A percentile compares a stretch with the other conserved stretches of the same genome.
Evolutionary conservation across 1,140 invertebrate genomes (phyloP).

Genomic region (Lucilia sericata): DNA sequence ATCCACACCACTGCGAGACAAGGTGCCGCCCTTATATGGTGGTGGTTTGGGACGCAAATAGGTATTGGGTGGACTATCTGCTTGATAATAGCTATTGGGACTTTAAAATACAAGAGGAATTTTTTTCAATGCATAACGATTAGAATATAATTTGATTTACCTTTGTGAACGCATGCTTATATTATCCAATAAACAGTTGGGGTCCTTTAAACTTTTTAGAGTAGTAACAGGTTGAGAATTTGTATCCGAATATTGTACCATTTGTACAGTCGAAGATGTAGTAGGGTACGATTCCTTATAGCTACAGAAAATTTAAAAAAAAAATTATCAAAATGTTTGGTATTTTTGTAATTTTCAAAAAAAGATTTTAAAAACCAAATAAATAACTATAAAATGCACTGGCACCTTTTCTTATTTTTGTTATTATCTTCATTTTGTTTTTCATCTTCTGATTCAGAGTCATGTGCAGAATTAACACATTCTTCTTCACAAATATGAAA

Average conservation of each 20-base stretch:
- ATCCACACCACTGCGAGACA: constrained; percentile 58
- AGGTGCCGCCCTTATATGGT: constrained; percentile 62
- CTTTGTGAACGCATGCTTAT: constrained; percentile 62
- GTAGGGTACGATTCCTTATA: constrained; percentile 54
- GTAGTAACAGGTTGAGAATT: constrained; percentile 63
- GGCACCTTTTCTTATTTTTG: not conserved
- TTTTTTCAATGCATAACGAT: not conserved
- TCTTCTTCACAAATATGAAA: constrained; percentile 67
- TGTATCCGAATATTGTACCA: constrained; percentile 65
- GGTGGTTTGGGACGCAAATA: constrained; percentile 65
- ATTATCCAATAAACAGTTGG: constrained; percentile 62
- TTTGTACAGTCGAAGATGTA: constrained; percentile 63
- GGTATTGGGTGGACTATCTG: constrained; percentile 57
- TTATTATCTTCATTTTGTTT: constrained; percentile 51
- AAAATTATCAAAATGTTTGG: not conserved
- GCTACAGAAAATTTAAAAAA: constrained; percentile 46
- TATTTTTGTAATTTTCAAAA: not conserved
- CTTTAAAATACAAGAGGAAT: constrained; percentile 48
- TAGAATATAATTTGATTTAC: constrained; percentile 46
- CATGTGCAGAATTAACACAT: constrained; percentile 49
- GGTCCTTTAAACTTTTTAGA: constrained; percentile 65
- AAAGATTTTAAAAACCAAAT: not conserved
- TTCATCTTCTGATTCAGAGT: constrained; percentile 12
- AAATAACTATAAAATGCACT: not conserved
- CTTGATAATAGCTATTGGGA: constrained; percentile 62